A percentile compares a stretch with the other conserved stretches of the same genome.
Conservation (phyloP, 2,888 invertebrate species). For the Synergus laeviventris region DNA sequence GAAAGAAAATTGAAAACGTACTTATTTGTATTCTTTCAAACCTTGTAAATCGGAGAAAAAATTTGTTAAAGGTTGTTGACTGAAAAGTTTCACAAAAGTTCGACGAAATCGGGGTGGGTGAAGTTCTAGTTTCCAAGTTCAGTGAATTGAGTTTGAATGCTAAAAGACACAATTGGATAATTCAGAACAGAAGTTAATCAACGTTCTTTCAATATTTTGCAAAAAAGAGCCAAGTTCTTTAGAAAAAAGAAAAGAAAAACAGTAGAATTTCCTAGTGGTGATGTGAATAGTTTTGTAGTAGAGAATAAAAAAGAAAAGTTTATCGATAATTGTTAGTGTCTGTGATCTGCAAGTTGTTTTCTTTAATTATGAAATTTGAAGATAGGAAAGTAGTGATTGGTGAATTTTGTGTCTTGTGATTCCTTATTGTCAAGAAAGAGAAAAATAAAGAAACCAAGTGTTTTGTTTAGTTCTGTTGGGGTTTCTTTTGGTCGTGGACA, state of each 20-base stretch:
- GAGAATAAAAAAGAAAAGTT: not conserved
- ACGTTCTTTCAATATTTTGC: constrained; percentile 1
- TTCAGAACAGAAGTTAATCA: constrained; percentile 21
- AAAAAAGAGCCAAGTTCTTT: not conserved
- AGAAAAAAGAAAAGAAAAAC: not conserved
- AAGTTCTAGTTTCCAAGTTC: constrained; percentile 36
- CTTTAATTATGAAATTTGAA: not conserved
- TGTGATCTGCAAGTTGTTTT: constrained; percentile 32
- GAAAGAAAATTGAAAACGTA: not conserved
- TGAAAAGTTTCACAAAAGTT: constrained; percentile 12
- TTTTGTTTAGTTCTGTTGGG: constrained; percentile 1
- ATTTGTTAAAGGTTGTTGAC: constrained; percentile 10
- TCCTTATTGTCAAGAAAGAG: constrained; percentile 31
- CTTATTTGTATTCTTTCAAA: not conserved
- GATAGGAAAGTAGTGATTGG: constrained; percentile 18
- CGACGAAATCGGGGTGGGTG: constrained; percentile 30
- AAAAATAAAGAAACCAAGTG: constrained; percentile 14
- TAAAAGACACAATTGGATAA: constrained; percentile 26
- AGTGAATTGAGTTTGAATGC: constrained; percentile 24
- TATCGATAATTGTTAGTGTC: constrained; percentile 5
- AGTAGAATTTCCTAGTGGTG: constrained; percentile 26
- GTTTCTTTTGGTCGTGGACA: constrained; percentile 8
- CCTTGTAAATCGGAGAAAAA: not conserved
- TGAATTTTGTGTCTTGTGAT: constrained; percentile 33
- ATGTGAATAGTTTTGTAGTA: constrained; percentile 20